Evolutionary conservation across 2,113 vertebrate genomes (phyloP).

Genomic region (Bos javanicus): DNA sequence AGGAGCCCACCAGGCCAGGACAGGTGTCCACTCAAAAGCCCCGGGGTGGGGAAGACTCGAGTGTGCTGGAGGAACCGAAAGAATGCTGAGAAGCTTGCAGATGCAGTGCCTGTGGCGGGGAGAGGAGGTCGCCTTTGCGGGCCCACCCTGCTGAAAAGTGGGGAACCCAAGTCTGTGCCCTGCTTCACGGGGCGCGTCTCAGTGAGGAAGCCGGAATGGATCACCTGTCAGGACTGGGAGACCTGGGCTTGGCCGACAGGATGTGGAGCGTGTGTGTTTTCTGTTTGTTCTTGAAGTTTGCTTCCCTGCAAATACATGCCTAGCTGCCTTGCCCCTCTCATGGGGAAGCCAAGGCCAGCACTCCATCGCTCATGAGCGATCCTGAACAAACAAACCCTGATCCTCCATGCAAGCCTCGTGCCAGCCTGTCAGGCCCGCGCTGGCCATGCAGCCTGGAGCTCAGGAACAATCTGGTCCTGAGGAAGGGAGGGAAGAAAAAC

Average conservation of each 20-base stretch:
- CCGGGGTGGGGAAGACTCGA: background rate
- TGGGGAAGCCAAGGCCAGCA: background rate
- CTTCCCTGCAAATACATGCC: constrained; percentile 57
- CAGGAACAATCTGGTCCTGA: constrained; percentile 50
- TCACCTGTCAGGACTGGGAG: constrained; percentile 40
- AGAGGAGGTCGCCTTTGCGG: background rate
- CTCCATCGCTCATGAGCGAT: constrained; percentile 30
- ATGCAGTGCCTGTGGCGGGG: background rate
- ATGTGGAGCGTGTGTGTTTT: constrained; percentile 35
- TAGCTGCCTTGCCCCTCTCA: background rate
- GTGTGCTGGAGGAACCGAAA: background rate
- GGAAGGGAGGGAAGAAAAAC: constrained; percentile 70
- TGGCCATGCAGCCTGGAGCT: background rate
- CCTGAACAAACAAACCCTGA: constrained; percentile 58
- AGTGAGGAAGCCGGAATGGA: constrained; percentile 3
- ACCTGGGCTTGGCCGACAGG: constrained; percentile 28
- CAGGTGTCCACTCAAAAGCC: background rate
- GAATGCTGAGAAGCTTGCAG: background rate
- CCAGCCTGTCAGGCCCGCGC: constrained; percentile 40
- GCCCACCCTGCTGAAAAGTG: background rate
- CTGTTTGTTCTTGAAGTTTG: constrained; percentile 51
- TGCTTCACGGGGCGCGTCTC: background rate
- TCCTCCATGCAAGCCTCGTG: background rate
- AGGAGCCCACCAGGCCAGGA: background rate
- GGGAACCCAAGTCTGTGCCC: background rate